Conservation (phyloP, 2,797 vertebrate genomes). For the Karalla daura region DNA sequence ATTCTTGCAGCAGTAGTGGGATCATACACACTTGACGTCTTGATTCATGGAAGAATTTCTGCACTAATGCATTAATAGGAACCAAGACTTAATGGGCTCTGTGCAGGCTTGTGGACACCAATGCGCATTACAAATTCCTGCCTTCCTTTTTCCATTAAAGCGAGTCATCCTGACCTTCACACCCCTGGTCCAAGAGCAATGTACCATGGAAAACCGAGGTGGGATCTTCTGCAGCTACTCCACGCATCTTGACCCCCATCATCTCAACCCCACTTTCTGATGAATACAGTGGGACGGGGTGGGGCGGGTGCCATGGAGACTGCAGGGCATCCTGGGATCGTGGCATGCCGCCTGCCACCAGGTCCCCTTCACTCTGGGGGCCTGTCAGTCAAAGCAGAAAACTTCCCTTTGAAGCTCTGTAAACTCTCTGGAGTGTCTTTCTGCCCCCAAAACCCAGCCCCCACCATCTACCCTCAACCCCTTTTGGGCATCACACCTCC, state of each 20-base stretch:
- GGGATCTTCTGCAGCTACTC: constrained; percentile 43
- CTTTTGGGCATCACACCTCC: constrained; percentile 65
- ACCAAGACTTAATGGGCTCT: neutral
- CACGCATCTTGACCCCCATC: constrained; percentile 64
- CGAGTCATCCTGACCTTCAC: constrained; percentile 56
- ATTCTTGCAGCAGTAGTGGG: neutral
- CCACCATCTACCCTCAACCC: constrained; percentile 39
- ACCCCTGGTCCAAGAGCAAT: constrained; percentile 58
- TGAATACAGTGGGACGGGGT: constrained; percentile 42
- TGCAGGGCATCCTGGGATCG: constrained; percentile 70
- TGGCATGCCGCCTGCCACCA: constrained; percentile 66
- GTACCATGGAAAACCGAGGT: constrained; percentile 39
- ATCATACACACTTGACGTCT: neutral
- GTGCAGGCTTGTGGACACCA: constrained; percentile 7
- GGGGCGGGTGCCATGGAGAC: constrained; percentile 67
- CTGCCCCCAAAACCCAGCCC: constrained; percentile 44
- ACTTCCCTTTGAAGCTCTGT: constrained; percentile 84
- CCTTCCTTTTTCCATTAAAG: constrained; percentile 8
- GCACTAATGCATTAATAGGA: neutral
- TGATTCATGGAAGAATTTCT: constrained; percentile 2
- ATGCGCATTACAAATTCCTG: constrained; percentile 25
- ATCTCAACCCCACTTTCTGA: constrained; percentile 52
- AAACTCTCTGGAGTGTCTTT: constrained; percentile 75
- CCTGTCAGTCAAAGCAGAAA: constrained; percentile 74
- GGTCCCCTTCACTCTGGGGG: constrained; percentile 79